Evolutionary conservation across 2,113 vertebrate genomes (phyloP).

Genomic region (Eudyptes chrysolophus): DNA sequence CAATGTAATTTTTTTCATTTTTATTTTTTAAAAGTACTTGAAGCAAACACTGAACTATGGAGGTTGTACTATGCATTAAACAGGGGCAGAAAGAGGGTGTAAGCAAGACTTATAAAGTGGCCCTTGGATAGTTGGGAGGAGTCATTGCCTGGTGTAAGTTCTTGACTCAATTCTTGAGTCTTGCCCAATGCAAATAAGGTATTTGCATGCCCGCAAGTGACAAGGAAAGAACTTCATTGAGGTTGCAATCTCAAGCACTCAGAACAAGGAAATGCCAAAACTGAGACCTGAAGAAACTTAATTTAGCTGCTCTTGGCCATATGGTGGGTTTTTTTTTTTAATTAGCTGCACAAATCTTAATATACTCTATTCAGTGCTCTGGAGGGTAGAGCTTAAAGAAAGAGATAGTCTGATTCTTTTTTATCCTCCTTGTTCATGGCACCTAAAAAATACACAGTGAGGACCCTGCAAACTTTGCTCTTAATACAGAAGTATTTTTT

Average conservation of each 20-base stretch:
- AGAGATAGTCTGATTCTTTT: not conserved
- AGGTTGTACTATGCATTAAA: not conserved
- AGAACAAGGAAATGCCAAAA: not conserved
- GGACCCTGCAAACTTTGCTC: not conserved
- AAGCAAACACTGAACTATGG: not conserved
- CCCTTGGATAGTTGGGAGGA: not conserved
- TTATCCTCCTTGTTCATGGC: not conserved
- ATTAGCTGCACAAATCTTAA: not conserved
- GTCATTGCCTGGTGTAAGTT: not conserved
- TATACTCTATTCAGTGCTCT: not conserved
- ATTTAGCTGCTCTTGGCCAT: not conserved
- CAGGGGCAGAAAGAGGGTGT: not conserved
- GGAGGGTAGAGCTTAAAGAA: not conserved
- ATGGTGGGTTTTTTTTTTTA: not conserved
- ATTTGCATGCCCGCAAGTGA: not conserved
- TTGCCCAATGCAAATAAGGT: not conserved
- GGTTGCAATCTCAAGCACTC: not conserved
- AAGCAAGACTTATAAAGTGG: not conserved
- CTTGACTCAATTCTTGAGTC: not conserved
- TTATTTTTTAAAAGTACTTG: not conserved
- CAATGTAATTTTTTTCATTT: rapidly evolving
- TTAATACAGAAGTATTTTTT: not conserved
- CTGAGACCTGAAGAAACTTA: not conserved
- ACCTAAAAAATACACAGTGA: not conserved
- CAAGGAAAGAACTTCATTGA: not conserved